Evolutionary conservation across 2,888 invertebrate species (phyloP).

Genomic region (Pilophorus perplexus): DNA sequence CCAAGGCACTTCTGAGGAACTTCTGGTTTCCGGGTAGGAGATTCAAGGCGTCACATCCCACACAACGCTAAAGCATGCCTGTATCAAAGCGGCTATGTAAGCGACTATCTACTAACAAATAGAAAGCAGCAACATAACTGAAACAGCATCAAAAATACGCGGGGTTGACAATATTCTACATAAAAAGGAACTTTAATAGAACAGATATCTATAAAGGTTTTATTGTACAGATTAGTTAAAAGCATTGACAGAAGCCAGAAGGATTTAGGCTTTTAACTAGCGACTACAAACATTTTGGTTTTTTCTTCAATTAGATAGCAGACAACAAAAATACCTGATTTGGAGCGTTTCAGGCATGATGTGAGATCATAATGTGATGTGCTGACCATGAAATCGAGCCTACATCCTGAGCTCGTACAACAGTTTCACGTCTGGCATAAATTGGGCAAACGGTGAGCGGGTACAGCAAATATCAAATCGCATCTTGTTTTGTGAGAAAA

Average conservation of each 20-base stretch:
- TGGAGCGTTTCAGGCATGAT: background rate
- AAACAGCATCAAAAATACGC: background rate
- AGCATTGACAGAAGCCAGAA: too few species aligned
- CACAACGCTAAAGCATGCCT: slow-evolving; percentile 17
- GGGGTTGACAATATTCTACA: background rate
- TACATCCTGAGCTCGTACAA: background rate
- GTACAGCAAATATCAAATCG: background rate
- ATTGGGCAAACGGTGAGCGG: background rate
- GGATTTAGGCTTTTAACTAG: too few species aligned
- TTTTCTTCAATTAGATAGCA: too few species aligned
- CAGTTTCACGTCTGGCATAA: background rate
- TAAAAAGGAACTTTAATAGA: background rate
- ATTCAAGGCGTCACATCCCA: too few species aligned
- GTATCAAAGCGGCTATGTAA: slow-evolving; percentile 13
- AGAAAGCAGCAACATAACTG: background rate
- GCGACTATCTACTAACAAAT: slow-evolving; percentile 20
- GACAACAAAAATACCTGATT: background rate
- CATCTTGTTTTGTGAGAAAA: background rate
- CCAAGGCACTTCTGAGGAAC: too few species aligned
- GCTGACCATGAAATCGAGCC: background rate
- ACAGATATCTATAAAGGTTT: too few species aligned
- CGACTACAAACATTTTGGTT: too few species aligned
- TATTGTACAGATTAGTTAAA: too few species aligned
- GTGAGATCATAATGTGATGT: background rate
- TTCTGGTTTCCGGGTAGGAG: too few species aligned